phyloP scores from a whole-genome alignment of 1,140 invertebrate species.

The Trypoxylus dichotomus region DNA sequence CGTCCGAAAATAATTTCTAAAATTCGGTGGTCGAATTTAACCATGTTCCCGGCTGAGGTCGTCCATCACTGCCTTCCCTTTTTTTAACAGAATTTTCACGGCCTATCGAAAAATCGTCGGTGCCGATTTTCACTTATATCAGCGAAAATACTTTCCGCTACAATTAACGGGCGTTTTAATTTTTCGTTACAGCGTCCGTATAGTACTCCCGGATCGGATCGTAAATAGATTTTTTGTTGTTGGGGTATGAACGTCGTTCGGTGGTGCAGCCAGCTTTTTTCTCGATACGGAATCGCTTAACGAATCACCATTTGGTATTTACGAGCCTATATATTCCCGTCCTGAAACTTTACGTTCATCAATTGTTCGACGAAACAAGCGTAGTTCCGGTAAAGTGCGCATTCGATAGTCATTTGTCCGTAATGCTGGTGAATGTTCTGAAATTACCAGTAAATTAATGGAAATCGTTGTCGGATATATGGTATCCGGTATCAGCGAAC shows the following conservation, averaged over 20 bases:
- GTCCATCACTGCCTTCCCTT: not conserved
- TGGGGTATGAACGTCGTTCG: not conserved
- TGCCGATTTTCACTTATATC: not conserved
- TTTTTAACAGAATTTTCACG: conserved; percentile 5
- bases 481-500: not conserved
- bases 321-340: conserved; percentile 7
- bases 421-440: not conserved
- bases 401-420: conserved; percentile 7
- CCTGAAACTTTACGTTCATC: conserved; percentile 12
- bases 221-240: conserved; percentile 14
- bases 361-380: conserved; percentile 11
- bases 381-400: not conserved
- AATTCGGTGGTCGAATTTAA: not conserved
- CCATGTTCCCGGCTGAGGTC: not conserved
- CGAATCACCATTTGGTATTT: conserved; percentile 10
- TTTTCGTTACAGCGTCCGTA: not conserved
- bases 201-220: not conserved
- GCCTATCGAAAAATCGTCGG: not conserved
- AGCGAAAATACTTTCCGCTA: conserved; percentile 18
- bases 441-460: conserved; percentile 2
- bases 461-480: not conserved
- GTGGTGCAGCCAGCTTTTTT: not conserved
- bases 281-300: not conserved
- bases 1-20: not conserved
- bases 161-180: conserved; percentile 14